Evolutionary conservation across 1,140 invertebrate species (phyloP).

Genomic region (Oedothorax gibbosus): DNA sequence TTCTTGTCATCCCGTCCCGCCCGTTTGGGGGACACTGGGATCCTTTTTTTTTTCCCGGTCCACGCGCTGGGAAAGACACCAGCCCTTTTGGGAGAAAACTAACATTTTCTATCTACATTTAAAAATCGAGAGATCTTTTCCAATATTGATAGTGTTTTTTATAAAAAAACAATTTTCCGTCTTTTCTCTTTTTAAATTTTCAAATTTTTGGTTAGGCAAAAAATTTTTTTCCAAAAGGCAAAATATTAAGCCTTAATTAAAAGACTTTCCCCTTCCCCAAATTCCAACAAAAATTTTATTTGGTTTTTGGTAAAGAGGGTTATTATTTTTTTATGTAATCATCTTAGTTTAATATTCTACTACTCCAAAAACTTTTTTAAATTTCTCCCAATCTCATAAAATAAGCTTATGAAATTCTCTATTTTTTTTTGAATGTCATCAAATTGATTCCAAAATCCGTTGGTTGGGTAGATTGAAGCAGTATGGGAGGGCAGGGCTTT

Average conservation of each 20-base stretch:
- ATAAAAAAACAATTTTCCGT: background rate
- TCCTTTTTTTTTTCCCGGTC: no score
- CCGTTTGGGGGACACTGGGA: no score
- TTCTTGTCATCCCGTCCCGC: no score
- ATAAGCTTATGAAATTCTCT: slow-evolving; percentile 7
- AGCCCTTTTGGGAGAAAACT: background rate
- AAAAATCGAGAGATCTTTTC: background rate
- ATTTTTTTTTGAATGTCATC: background rate
- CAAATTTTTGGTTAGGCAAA: background rate
- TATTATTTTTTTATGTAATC: background rate
- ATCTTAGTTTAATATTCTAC: slow-evolving; percentile 4
- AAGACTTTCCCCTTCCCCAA: background rate
- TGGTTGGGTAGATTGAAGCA: background rate
- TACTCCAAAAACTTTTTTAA: background rate
- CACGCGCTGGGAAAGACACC: no score
- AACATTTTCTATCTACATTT: background rate
- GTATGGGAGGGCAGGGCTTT: background rate
- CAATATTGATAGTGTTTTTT: slow-evolving; percentile 3
- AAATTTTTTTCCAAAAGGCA: no score
- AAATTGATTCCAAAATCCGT: background rate
- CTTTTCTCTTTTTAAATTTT: slow-evolving; percentile 4
- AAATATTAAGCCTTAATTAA: background rate
- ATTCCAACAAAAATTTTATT: slow-evolving; percentile 1
- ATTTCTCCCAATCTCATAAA: background rate
- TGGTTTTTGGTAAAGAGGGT: background rate